phyloP scores from a whole-genome alignment of 2,797 vertebrate species.

The Squalus acanthias region DNA sequence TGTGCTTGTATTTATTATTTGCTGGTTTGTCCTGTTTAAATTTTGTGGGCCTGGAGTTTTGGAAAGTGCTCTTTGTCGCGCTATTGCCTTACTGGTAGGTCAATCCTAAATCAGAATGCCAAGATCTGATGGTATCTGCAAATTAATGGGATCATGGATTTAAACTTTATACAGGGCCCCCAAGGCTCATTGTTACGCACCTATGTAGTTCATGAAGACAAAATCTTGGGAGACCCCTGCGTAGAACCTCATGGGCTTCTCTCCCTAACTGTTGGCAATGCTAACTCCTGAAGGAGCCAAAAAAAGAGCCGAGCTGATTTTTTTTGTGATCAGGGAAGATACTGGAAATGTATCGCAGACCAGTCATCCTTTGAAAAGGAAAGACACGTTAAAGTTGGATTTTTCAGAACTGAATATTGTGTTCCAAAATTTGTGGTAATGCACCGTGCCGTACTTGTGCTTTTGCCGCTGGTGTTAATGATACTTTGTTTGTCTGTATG shows the following conservation, averaged over 20 bases:
- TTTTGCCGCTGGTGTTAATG: background rate
- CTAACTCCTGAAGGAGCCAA: background rate
- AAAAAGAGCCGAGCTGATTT: background rate
- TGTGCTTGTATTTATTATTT: background rate
- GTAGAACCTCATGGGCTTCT: background rate
- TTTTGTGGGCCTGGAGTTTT: background rate
- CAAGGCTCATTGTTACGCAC: background rate
- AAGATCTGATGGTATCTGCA: background rate
- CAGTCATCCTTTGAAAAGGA: background rate
- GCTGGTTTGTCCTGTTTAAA: background rate
- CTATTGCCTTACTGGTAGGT: background rate
- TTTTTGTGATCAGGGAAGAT: background rate
- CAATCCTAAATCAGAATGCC: background rate
- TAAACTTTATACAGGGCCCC: too few species aligned
- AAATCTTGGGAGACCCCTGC: background rate
- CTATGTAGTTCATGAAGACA: background rate
- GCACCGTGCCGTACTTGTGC: background rate
- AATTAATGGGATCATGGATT: background rate
- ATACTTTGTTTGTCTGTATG: too few species aligned
- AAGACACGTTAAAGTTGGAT: background rate
- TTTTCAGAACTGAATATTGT: background rate
- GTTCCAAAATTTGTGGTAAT: too few species aligned
- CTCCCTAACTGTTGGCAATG: background rate
- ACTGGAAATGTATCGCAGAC: background rate
- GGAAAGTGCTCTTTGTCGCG: background rate